Base-by-base conservation (phyloP, 1,140 invertebrate species). In the Eupeodes corollae region DNA sequence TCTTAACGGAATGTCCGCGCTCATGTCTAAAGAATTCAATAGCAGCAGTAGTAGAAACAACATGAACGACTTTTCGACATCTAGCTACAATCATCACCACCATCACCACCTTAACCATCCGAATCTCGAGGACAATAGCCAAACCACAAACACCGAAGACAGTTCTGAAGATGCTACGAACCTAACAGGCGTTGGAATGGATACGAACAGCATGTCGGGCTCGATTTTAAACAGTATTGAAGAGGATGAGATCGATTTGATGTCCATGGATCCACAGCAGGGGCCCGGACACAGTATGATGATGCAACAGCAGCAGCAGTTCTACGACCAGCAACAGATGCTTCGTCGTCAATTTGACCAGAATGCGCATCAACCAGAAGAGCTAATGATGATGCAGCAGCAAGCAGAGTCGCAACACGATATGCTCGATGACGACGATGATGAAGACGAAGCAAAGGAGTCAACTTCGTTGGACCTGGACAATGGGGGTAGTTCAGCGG, bases 361-460 rank as follows among this genome's bases (percentile, higher is more conserved):
- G 33, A 35, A 14, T 47, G n/a, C 9, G 51, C 26, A 42, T 9
- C 14, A 47, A 12, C 14, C 47, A 6, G 32, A 47, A 9, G 59
- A 61, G 34, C 34, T 61, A 8, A 61, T 61, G 47, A 62, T 57
- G 0, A 61, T 59, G 10, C 38, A 62, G 14, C 62, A 65, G 11
- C 44, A 26, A 8, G 21, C 21, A 26, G 21, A 26, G 8, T 61
- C 38, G 63, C 62, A 65, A 34, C 59, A 63, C 46, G 63, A 65
- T 30, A 19, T 66, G n/a, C 54, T 55, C 11, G 63, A 66, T 9
- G 63, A 66, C 45, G 63, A 66, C 18, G 63, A 66, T 35, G 63
- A 65, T 16, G 58, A 65, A 8, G 40, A 52, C 62, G 38, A 66
- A 66, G 44, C 62, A 63, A 43, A 62, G 21, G 21, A 26, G 21